Evolutionary conservation across 2,888 invertebrate species (phyloP).

Genomic region (Coleophora flavipennella): DNA sequence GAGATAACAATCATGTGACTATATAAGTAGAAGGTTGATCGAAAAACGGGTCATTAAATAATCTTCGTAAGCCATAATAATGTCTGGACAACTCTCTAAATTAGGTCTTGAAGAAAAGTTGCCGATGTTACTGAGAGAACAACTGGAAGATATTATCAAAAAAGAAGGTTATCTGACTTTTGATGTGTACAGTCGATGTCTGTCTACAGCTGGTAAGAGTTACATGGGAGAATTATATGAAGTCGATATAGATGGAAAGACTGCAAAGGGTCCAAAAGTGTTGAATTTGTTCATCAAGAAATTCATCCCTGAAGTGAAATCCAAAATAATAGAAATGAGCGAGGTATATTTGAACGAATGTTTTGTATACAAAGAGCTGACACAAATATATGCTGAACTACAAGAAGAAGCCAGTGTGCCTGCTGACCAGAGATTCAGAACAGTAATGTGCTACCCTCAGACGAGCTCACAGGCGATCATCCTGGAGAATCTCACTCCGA

Average conservation of each 20-base stretch:
- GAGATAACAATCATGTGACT: too few relatives aligned
- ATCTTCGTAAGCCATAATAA: too few relatives aligned
- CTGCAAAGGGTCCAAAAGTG: slow-evolving; percentile 28
- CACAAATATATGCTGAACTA: slow-evolving; percentile 25
- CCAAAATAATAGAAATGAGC: slow-evolving; percentile 16
- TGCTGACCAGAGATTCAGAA: slow-evolving; percentile 25
- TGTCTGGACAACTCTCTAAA: too few relatives aligned
- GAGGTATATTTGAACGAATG: slow-evolving; percentile 26
- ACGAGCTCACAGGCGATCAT: slow-evolving; percentile 32
- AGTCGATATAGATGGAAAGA: slow-evolving; percentile 35
- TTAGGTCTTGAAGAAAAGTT: too few relatives aligned
- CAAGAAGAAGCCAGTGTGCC: slow-evolving; percentile 34
- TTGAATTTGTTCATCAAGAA: slow-evolving; percentile 37
- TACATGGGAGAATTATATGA: slow-evolving; percentile 32
- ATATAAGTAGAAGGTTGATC: too few relatives aligned
- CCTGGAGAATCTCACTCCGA: slow-evolving; percentile 35
- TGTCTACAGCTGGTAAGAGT: slow-evolving; percentile 26
- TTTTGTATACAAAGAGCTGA: slow-evolving; percentile 33
- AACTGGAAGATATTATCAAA: slow-evolving; percentile 20
- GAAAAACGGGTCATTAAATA: too few relatives aligned
- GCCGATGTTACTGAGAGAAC: slow-evolving; percentile 18
- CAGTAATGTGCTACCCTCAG: slow-evolving; percentile 31
- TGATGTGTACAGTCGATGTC: slow-evolving; percentile 18
- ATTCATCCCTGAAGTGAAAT: slow-evolving; percentile 16
- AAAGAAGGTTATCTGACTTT: slow-evolving; percentile 23